Evolutionary conservation across 2,113 vertebrate genomes (phyloP).

Genomic region (Percopsis transmontana): DNA sequence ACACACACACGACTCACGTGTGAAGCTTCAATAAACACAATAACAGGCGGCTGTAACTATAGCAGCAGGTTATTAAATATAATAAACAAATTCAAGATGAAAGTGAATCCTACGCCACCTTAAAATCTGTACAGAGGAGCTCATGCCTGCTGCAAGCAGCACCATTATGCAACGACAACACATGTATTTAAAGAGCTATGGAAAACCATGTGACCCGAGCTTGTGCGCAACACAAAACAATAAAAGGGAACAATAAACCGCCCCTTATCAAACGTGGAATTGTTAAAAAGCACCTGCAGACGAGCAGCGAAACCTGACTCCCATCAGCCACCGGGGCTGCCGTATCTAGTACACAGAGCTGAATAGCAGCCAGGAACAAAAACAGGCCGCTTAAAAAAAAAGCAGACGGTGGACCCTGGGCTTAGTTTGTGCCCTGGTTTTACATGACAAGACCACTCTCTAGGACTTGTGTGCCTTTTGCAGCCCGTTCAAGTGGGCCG

Average conservation of each 20-base stretch:
- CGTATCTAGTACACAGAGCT: conserved; percentile 45
- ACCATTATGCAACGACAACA: conserved; percentile 44
- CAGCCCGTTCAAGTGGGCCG: conserved; percentile 5
- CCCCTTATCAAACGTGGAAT: conserved; percentile 13
- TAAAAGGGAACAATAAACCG: conserved; percentile 24
- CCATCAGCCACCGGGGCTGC: conserved; percentile 44
- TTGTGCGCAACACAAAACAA: conserved; percentile 33
- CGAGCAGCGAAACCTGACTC: conserved; percentile 54
- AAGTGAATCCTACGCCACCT: conserved; percentile 8
- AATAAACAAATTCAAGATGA: conserved; percentile 29
- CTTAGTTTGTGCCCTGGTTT: conserved; percentile 28
- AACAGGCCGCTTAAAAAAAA: conserved; percentile 27
- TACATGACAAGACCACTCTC: conserved; percentile 28
- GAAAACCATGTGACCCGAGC: background rate
- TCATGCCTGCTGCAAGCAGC: conserved; percentile 19
- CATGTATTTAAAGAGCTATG: conserved; percentile 17
- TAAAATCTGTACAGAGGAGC: conserved; percentile 38
- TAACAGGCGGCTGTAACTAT: no score
- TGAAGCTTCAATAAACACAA: background rate
- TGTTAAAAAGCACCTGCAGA: conserved; percentile 38
- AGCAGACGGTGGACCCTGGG: conserved; percentile 20
- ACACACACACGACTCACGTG: background rate
- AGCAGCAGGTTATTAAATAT: no score
- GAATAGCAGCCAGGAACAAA: conserved; percentile 43
- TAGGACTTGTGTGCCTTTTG: conserved; percentile 1